These are phyloP conservation scores for Heteropelma amictum DNA, from an alignment of 2,888 invertebrate species.

Conservation along the genomic window DNA sequence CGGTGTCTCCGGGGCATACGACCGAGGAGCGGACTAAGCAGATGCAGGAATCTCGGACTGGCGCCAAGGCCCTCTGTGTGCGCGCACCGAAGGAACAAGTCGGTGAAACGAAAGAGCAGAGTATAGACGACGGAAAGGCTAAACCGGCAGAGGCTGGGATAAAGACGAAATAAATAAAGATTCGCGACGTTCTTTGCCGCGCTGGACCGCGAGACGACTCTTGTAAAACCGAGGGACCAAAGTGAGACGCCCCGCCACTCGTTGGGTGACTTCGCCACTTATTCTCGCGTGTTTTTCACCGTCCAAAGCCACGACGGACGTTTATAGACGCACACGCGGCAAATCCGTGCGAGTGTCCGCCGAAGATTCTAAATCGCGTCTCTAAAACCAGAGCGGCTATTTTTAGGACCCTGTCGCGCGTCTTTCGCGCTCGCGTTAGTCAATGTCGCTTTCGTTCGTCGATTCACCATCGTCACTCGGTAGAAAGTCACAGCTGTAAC, in stretches of 20 bases:
- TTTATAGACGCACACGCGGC: too few relatives aligned
- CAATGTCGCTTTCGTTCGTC: conserved; percentile 12
- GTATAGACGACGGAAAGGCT: conserved; percentile 8
- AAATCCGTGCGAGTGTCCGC: too few relatives aligned
- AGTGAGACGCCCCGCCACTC: neutral
- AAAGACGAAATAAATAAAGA: conserved; percentile 50
- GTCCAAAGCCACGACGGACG: neutral
- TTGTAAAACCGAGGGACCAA: conserved; percentile 29
- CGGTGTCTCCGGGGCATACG: conserved; percentile 34
- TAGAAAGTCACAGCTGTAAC: conserved; percentile 43
- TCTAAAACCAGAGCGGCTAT: conserved; percentile 40
- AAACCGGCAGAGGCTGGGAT: conserved; percentile 35
- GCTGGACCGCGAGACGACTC: conserved; percentile 25
- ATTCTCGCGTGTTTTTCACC: conserved; percentile 5
- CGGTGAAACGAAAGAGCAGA: conserved; percentile 57
- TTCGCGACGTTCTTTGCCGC: conserved; percentile 34
- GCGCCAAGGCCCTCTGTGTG: conserved; percentile 68
- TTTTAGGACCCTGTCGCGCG: conserved; percentile 38
- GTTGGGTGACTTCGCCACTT: neutral
- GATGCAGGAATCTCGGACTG: conserved; percentile 75
- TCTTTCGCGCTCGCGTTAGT: conserved; percentile 39
- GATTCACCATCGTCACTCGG: conserved; percentile 21
- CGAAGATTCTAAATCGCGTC: conserved; percentile 24
- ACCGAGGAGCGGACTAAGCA: conserved; percentile 66
- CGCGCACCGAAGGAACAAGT: conserved; percentile 62